Evolutionary conservation across 2,888 invertebrate genomes (phyloP).

Genomic region (Cactoblastis cactorum): DNA sequence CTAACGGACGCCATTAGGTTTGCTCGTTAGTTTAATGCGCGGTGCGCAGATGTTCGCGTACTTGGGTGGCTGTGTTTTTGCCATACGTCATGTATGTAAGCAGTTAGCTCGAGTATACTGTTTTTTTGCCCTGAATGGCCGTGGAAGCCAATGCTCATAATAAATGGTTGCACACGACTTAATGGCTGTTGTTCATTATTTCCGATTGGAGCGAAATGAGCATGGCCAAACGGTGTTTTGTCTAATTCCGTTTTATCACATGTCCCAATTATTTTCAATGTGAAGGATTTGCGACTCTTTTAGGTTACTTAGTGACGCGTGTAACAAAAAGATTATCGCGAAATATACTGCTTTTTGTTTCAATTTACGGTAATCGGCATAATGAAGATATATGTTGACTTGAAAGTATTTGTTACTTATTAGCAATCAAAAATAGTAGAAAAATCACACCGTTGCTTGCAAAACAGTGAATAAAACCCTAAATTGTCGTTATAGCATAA

Average conservation of each 20-base stretch:
- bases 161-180: slow-evolving; percentile 18
- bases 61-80: slow-evolving; percentile 56
- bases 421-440: no score
- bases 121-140: slow-evolving; percentile 33
- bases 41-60: slow-evolving; percentile 63
- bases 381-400: no score
- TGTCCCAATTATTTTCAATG: neutral
- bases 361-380: neutral
- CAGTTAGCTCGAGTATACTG: slow-evolving; percentile 45
- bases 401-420: no score
- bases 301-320: no score
- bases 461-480: no score
- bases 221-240: slow-evolving; percentile 5
- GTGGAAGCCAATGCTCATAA: slow-evolving; percentile 30
- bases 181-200: slow-evolving; percentile 9
- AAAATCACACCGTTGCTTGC: no score
- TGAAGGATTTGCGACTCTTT: neutral
- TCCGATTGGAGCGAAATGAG: slow-evolving; percentile 2
- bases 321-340: no score
- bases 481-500: no score
- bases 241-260: slow-evolving; percentile 1
- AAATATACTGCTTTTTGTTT: no score
- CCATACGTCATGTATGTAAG: slow-evolving; percentile 58
- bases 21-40: slow-evolving; percentile 75
- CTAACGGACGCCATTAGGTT: slow-evolving; percentile 68